These are phyloP conservation scores for Sparidentex hasta DNA, from an alignment of 2,797 vertebrate genomes.

Conservation along the genomic window DNA sequence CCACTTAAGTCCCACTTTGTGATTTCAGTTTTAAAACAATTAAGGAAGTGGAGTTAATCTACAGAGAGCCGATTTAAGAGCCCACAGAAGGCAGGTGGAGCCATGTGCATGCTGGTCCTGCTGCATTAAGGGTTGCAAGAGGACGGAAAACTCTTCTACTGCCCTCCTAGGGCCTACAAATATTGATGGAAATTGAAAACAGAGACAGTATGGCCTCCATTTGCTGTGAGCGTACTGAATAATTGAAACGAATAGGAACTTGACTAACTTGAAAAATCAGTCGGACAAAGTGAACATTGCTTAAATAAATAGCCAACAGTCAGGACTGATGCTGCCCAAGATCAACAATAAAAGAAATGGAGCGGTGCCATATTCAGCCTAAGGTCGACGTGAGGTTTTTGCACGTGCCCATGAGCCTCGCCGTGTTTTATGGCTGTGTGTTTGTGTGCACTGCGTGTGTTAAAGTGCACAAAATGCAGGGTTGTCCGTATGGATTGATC, in stretches of 20 bases:
- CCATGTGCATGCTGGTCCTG: not conserved
- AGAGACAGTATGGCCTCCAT: not conserved
- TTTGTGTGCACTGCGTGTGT: constrained; percentile 17
- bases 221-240: not conserved
- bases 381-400: not conserved
- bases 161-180: not conserved
- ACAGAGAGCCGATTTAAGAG: not conserved
- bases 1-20: not conserved
- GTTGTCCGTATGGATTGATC: constrained; percentile 58
- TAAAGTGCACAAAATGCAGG: constrained; percentile 34
- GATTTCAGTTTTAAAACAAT: not conserved
- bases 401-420: not conserved
- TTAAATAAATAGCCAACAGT: not conserved
- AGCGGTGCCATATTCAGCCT: not conserved
- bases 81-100: not conserved
- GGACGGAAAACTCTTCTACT: not conserved
- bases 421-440: not conserved
- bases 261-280: not conserved
- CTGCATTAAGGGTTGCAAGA: not conserved
- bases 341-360: not conserved
- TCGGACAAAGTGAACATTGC: not conserved
- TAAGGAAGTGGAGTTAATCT: not conserved
- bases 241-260: not conserved
- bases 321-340: not conserved
- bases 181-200: not conserved